Evolutionary conservation across 2,797 vertebrate species (phyloP), one percentile per base, ranked within the genome.

Genomic region (Agapornis canus): DNA sequence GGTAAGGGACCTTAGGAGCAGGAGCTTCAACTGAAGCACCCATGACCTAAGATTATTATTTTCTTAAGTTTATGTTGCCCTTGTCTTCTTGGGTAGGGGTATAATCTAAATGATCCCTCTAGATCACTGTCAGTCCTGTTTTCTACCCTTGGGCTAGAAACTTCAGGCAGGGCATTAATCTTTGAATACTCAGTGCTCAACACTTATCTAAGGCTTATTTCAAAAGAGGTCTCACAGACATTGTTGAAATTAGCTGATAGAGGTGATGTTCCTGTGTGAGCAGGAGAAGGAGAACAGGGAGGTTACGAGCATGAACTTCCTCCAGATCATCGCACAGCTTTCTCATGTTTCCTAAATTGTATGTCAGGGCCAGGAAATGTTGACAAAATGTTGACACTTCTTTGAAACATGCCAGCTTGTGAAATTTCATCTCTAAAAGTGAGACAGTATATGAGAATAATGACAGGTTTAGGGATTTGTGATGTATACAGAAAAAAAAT

Each of bases 191-290:
- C 77, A 64, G 68, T 39, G 49, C 66, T 83, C 81, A 61, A 47
- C 76, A 69, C 61, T 84, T 90, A 92, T 89, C 87, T 92, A 78
- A 84, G 68, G 80, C 70, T 76, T 89, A 84, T 94, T 93, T 96
- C 88, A 82, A 94, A 87, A 92, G 85, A 91, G 80, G 51, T 90
- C 80, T 91, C 73, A 76, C 5, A 85, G 56, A 63, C 16, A 5
- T 5, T 61, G 56, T 76, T 88, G 66, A 76, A 70, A 86, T 59
- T 42, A 79, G 25, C 64, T 94, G 82, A 70, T 17, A 70, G 59
- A 66, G 11, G 35, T 56, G 32, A 40, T 66, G 64, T 64, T 63
- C 47, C 63, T 76, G 8, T 21, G 37, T 43, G 59, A 76, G 73
- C 82, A 90, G 63, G 40, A 90, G 54, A 71, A 57, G 61, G 85